Evolutionary conservation across 2,113 vertebrate species (phyloP), one percentile per base, ranked within the genome.

Genomic region (Halichoeres trimaculatus): DNA sequence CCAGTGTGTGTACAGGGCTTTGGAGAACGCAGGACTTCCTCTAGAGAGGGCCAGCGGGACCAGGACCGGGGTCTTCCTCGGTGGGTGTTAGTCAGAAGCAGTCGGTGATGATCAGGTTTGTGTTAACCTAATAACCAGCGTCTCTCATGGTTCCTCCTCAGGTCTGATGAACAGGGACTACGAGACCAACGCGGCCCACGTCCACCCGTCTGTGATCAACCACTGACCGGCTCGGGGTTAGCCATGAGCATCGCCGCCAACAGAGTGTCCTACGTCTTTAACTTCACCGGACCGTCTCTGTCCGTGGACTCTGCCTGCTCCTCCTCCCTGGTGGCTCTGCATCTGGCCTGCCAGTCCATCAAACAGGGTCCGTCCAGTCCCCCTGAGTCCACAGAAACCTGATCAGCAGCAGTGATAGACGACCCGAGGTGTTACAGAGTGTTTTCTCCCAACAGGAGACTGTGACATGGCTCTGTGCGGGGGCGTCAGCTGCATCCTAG

Each of bases 161-260:
- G 96, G 95, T 12, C 59, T 97, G 2, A 96, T 96, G 95, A 96
- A 97, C 92, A 90, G 91, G 89, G 96, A 96, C 85, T 95, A 93
- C 47, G 94, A 94, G 70, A 69, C 88, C 2, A 45, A 54, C 1
- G 76, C 94, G n/a, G 67, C 83, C 34, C 93, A 71, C n/a, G 76
- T 70, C 69, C 77, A 72, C 53, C 76, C 88, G 17, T 89, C 20
- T 38, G 73, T 89, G 64, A 93, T 93, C 59, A 95, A 91, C 83
- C 95, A 96, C 79, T 95, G 94, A 90, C 84, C 3, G 92, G 93
- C 5, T 94, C 95, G 0, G 95, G 96, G 0, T 57, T 90, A 20
- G 89, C 95, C 54, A 93, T 93, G 91, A 95, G 95, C 48, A 95
- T 96, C 53, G 94, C 94, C 56, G 95, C 96, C 20, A 96, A 97